Evolutionary conservation across 1,140 invertebrate genomes (phyloP).

Genomic region (Hylaeus volcanicus): DNA sequence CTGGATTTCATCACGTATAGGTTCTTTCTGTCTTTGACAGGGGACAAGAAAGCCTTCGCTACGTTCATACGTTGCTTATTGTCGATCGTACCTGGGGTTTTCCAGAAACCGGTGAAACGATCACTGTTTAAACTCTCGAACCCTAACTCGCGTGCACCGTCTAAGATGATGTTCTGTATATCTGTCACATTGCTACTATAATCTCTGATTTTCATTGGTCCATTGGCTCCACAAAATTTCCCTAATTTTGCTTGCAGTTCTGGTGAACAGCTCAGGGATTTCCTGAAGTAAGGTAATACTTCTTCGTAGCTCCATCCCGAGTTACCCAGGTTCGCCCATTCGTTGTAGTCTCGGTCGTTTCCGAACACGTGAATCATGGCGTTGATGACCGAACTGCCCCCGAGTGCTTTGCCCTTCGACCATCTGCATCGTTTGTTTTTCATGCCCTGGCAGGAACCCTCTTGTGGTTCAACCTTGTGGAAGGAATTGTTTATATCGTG

Average conservation of each 20-base stretch:
- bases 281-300: constrained; percentile 82
- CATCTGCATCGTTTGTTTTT: constrained; percentile 82
- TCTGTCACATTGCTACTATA: constrained; percentile 78
- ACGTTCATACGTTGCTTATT: constrained; percentile 84
- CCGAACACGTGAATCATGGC: constrained; percentile 91
- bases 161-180: constrained; percentile 73
- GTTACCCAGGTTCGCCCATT: constrained; percentile 83
- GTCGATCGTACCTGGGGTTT: constrained; percentile 76
- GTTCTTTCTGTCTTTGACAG: constrained; percentile 83
- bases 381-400: constrained; percentile 90
- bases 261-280: constrained; percentile 73
- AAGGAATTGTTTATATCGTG: too few relatives aligned
- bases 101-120: constrained; percentile 80
- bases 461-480: constrained; percentile 80
- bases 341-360: constrained; percentile 85
- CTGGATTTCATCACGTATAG: constrained; percentile 85
- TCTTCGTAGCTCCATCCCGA: constrained; percentile 82
- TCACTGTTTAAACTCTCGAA: constrained; percentile 75
- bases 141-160: constrained; percentile 75
- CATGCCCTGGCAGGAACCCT: constrained; percentile 80
- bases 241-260: constrained; percentile 64
- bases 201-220: constrained; percentile 74
- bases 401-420: constrained; percentile 86
- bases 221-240: constrained; percentile 69
- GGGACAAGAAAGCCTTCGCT: constrained; percentile 84